Evolutionary conservation across 2,113 vertebrate genomes (phyloP).

Genomic region (Plecotus auritus): DNA sequence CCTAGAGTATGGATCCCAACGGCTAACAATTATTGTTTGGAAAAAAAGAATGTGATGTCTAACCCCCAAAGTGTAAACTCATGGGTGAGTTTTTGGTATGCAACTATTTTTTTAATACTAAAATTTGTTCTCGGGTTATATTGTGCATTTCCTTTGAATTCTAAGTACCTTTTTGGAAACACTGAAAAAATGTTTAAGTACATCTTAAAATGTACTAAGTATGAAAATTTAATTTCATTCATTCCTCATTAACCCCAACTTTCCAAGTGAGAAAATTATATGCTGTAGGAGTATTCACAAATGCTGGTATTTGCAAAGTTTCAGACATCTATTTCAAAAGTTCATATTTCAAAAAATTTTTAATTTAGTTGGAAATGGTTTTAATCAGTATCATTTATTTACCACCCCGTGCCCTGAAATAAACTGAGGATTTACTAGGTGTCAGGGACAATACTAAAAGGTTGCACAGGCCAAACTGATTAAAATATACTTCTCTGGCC

Average conservation of each 20-base stretch:
- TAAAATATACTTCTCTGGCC: constrained; percentile 4
- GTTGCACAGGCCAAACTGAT: neutral
- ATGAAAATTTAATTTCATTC: constrained; percentile 33
- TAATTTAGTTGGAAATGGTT: neutral
- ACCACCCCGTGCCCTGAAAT: neutral
- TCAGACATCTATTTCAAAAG: constrained; percentile 24
- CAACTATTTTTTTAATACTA: neutral
- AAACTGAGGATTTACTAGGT: neutral
- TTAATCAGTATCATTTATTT: constrained; percentile 32
- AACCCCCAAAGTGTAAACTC: neutral
- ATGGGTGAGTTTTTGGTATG: neutral
- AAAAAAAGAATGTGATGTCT: constrained; percentile 9
- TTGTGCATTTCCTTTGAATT: constrained; percentile 25
- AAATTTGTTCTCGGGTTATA: neutral
- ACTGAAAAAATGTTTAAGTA: constrained; percentile 35
- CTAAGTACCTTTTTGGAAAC: constrained; percentile 19
- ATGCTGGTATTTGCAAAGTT: constrained; percentile 15
- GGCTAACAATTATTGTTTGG: neutral
- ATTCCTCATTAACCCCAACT: neutral
- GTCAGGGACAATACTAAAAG: neutral
- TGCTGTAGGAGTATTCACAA: neutral
- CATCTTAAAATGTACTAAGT: constrained; percentile 29
- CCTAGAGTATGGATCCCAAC: neutral
- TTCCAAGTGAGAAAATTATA: constrained; percentile 26
- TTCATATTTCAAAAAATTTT: neutral